Evolutionary conservation across 2,888 invertebrate genomes (phyloP).

Genomic region (Platycnemis pennipes): DNA sequence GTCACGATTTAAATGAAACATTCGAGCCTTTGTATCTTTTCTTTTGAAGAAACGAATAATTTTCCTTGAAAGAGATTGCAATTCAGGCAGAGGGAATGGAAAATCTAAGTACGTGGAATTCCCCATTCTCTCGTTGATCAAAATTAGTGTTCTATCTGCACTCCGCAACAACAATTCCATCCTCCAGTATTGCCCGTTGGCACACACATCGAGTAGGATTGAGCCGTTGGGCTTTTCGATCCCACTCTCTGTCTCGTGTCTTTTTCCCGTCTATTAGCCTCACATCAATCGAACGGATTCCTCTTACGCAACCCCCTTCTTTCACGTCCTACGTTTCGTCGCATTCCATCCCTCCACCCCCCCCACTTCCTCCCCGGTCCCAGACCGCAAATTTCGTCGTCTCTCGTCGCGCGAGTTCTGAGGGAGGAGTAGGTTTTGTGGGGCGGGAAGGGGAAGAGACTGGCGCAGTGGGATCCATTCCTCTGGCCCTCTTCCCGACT

Average conservation of each 20-base stretch:
- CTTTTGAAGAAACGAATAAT: background rate
- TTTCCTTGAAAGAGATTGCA: background rate
- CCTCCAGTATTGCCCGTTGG: background rate
- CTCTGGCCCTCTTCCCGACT: background rate
- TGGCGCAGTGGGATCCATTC: background rate
- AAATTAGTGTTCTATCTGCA: background rate
- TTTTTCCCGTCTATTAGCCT: background rate
- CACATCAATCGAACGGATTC: background rate
- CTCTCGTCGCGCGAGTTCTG: background rate
- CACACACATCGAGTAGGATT: background rate
- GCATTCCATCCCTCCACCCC: background rate
- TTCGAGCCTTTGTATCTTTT: background rate
- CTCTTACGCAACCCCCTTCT: background rate
- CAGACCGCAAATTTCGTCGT: background rate
- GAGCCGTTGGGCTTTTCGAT: background rate
- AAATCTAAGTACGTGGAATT: too few species aligned
- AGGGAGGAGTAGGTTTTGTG: background rate
- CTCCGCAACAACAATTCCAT: background rate
- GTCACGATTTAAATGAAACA: too few species aligned
- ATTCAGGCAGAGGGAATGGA: too few species aligned
- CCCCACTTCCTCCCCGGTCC: background rate
- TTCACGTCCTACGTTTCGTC: background rate
- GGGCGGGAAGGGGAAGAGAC: background rate
- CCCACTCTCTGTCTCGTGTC: background rate
- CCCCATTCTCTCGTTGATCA: background rate